These are phyloP conservation scores for Hyphantria cunea DNA, from an alignment of 1,140 invertebrate species.

Conservation along the genomic window DNA sequence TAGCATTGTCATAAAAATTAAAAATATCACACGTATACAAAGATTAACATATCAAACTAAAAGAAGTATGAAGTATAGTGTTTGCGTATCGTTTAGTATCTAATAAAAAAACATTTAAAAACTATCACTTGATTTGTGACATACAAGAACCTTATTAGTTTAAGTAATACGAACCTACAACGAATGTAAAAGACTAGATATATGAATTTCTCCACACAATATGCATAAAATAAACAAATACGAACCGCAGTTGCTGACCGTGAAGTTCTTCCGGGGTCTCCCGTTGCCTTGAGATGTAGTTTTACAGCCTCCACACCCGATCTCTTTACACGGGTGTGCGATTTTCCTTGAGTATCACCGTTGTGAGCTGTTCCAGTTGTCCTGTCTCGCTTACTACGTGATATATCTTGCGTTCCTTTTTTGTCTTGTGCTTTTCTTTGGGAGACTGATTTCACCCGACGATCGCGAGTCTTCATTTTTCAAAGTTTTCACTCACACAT, in stretches of 20 bases:
- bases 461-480: conserved; percentile 62
- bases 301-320: conserved; percentile 74
- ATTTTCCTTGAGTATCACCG: conserved; percentile 10
- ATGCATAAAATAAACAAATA: conserved; percentile 6
- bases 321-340: conserved; percentile 48
- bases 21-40: no score
- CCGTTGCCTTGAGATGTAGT: conserved; percentile 62
- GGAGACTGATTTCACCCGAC: conserved; percentile 43
- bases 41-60: no score
- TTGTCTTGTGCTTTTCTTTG: conserved; percentile 49
- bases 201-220: no score
- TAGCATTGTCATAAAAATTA: no score
- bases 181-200: no score
- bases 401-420: conserved; percentile 44
- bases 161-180: no score
- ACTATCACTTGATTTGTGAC: no score
- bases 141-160: no score
- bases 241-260: conserved; percentile 71
- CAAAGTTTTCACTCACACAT: conserved; percentile 35
- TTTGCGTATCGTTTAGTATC: no score
- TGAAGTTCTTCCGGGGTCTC: conserved; percentile 64
- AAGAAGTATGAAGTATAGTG: no score
- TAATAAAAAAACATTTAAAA: no score
- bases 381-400: conserved; percentile 9
- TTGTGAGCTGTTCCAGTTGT: conserved; percentile 16